Base-by-base conservation (phyloP, 2,797 vertebrate genomes). In the Oreortyx pictus region DNA sequence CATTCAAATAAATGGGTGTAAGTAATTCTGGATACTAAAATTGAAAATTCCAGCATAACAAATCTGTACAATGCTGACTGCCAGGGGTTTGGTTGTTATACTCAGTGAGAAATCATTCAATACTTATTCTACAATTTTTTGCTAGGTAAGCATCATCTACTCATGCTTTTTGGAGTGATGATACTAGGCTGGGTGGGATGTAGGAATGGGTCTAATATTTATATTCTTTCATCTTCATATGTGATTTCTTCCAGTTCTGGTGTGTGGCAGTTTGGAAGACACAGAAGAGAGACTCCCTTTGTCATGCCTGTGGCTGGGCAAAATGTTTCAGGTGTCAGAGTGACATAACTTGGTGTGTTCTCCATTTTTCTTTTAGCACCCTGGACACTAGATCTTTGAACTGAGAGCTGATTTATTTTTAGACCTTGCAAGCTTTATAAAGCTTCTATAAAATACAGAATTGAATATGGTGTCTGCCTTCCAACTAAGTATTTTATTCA, bases 401-500 rank as follows among this genome's bases (percentile, higher is more conserved):
- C 39, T 79, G 31, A 47, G 41, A 22, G 13, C 17, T 89, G 86
- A 86, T 64, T 70, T 25, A 39, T 68, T 82, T 76, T 88, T 65
- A 77, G 35, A 81, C 23, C 13, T 18, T 8, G 76, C 82, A 84
- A 71, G 2, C 9, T 68, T 78, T 29, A 50, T 76, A 76, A 56
- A 76, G 73, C 35, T 73, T 59, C 24, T 23, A 66, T 74, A 70
- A 95, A 62, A 33, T 52, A 67, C 11, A 82, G 50, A 73, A 62
- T 73, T 90, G 90, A 86, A 86, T 82, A 78, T 0, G 24, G 54
- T 71, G 70, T 4, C 22, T 80, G 22, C 3, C 77, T 72, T 81
- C 43, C 41, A 79, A 70, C 18, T 90, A 33, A 62, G 35, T 18
- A 75, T 66, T 86, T 91, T 72, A 83, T 46, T 82, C 76, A 57